Evolutionary conservation across 2,113 vertebrate species (phyloP).

Genomic region (Hippopotamus amphibius): DNA sequence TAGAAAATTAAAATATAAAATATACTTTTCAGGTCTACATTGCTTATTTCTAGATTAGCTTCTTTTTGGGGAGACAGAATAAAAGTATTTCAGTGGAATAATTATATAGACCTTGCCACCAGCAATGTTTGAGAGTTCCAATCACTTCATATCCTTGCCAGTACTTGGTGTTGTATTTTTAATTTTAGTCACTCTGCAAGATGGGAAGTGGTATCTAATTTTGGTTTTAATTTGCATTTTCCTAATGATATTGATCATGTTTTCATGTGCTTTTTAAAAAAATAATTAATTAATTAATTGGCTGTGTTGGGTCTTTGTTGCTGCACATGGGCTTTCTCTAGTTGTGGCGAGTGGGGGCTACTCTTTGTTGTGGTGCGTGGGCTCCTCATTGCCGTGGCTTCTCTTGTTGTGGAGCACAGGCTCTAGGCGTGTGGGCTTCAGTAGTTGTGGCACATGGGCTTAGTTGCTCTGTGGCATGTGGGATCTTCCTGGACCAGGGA

Average conservation of each 20-base stretch:
- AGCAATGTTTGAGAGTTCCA: neutral
- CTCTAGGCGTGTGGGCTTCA: too few species aligned
- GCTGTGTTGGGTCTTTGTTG: too few species aligned
- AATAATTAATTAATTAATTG: too few species aligned
- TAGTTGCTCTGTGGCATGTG: too few species aligned
- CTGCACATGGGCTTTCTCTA: too few species aligned
- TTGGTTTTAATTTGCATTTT: neutral
- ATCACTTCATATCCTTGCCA: neutral
- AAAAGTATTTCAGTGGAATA: conserved; percentile 10
- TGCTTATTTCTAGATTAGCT: neutral
- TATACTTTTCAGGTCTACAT: neutral
- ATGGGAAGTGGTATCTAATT: neutral
- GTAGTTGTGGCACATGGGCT: too few species aligned
- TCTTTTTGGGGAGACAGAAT: conserved; percentile 55
- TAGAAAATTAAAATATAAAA: conserved; percentile 32
- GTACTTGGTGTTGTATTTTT: neutral
- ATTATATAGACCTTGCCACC: neutral
- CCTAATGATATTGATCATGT: neutral
- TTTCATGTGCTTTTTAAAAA: neutral
- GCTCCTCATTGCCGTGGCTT: too few species aligned
- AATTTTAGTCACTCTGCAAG: neutral
- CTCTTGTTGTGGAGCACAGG: too few species aligned
- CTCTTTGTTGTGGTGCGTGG: too few species aligned
- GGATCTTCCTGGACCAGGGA: too few species aligned
- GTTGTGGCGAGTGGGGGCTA: too few species aligned